Conservation (phyloP, 2,797 vertebrate genomes). For the Sandelia bainsii region DNA sequence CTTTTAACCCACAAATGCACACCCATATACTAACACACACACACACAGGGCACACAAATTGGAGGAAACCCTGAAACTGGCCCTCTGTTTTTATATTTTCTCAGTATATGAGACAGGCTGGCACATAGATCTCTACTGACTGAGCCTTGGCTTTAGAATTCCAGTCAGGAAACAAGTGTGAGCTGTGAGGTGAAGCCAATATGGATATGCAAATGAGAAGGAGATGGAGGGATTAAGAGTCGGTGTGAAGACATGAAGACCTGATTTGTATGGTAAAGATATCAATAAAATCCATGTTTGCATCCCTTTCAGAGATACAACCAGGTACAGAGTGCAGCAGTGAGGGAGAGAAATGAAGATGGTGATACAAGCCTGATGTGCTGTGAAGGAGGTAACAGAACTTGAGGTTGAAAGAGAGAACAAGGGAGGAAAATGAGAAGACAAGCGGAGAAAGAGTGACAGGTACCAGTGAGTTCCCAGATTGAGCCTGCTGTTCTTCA, state of each 20-base stretch:
- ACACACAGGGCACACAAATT: background rate
- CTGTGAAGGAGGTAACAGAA: slow-evolving; percentile 1
- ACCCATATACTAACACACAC: background rate
- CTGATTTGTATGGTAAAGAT: background rate
- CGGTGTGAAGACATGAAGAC: slow-evolving; percentile 5
- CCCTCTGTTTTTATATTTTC: slow-evolving; percentile 41
- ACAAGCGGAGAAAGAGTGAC: slow-evolving; percentile 4
- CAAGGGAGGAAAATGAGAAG: background rate
- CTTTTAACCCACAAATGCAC: slow-evolving; percentile 14
- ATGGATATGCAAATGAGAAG: slow-evolving; percentile 19
- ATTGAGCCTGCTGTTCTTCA: slow-evolving; percentile 54
- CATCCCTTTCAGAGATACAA: background rate
- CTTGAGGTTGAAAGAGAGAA: background rate
- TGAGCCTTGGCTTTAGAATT: slow-evolving; percentile 46
- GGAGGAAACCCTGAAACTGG: slow-evolving; percentile 34
- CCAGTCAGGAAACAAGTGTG: slow-evolving; percentile 56
- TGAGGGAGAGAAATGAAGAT: slow-evolving; percentile 4
- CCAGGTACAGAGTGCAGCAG: background rate
- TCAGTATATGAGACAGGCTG: slow-evolving; percentile 11
- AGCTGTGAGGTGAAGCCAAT: slow-evolving; percentile 9
- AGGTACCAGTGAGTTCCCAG: slow-evolving; percentile 32
- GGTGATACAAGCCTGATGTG: background rate
- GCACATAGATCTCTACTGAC: slow-evolving; percentile 32
- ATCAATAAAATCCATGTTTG: background rate
- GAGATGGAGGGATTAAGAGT: slow-evolving; percentile 9